Evolutionary conservation across 2,888 invertebrate species (phyloP).

Genomic region (Polyommatus iphigenia): DNA sequence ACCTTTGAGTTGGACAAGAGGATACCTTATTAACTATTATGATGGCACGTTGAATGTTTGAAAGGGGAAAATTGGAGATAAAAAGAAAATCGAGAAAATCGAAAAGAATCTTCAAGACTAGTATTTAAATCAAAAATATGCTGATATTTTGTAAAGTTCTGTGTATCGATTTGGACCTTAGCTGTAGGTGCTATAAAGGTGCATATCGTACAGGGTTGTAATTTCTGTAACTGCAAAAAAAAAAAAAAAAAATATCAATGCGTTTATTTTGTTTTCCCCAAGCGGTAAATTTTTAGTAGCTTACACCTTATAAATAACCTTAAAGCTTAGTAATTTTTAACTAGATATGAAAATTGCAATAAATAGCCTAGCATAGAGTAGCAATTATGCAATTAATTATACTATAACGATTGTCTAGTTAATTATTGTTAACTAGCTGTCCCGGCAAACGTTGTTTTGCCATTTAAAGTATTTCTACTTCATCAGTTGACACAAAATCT

Average conservation of each 20-base stretch:
- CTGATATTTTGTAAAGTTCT: no score
- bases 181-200: no score
- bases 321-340: background rate
- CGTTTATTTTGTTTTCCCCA: no score
- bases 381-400: slow-evolving; percentile 22
- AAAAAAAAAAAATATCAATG: no score
- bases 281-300: background rate
- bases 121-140: no score
- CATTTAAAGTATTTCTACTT: no score
- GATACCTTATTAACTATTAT: background rate
- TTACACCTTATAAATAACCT: background rate
- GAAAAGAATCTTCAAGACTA: background rate
- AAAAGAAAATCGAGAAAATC: background rate
- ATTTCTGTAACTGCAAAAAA: no score
- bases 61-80: background rate
- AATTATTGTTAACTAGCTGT: slow-evolving; percentile 15
- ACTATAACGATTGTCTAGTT: slow-evolving; percentile 10
- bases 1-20: slow-evolving; percentile 15
- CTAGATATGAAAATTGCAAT: background rate
- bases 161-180: no score
- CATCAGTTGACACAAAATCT: no score
- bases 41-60: background rate
- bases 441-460: no score
- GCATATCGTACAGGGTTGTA: no score
- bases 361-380: slow-evolving; percentile 18